Evolutionary conservation across 2,113 vertebrate genomes (phyloP).

Genomic region (Hystrix brachyura): DNA sequence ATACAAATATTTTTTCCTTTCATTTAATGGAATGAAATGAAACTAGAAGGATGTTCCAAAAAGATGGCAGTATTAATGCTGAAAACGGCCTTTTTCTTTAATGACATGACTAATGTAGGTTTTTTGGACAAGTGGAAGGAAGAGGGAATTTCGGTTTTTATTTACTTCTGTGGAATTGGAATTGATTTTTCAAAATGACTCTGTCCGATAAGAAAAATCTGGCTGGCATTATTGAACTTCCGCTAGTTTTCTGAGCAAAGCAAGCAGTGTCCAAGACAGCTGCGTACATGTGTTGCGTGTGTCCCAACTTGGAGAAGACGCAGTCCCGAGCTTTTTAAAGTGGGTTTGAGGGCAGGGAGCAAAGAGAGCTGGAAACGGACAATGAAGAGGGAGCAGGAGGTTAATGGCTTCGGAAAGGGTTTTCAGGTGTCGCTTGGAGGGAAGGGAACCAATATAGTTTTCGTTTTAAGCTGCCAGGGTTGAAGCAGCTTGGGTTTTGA

Average conservation of each 20-base stretch:
- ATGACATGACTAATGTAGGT: background rate
- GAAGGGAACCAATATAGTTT: background rate
- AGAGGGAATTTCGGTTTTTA: background rate
- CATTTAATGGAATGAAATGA: constrained; percentile 13
- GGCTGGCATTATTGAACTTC: background rate
- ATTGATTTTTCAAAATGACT: constrained; percentile 25
- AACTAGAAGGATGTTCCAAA: background rate
- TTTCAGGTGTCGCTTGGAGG: background rate
- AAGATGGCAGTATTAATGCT: background rate
- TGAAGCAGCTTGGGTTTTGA: background rate
- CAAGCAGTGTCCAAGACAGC: background rate
- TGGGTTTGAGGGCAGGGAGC: background rate
- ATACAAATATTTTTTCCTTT: background rate
- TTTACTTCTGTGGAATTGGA: constrained; percentile 50
- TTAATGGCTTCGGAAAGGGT: constrained; percentile 37
- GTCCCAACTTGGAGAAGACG: background rate
- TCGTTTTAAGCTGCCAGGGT: background rate
- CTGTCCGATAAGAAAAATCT: background rate
- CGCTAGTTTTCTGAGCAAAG: constrained; percentile 33
- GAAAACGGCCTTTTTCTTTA: background rate
- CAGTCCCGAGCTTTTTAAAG: background rate
- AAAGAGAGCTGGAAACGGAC: background rate
- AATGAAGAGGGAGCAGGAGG: background rate
- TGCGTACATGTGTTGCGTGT: background rate
- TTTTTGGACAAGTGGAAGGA: constrained; percentile 30